These are phyloP conservation scores for Rapana venosa DNA, from an alignment of 2,888 invertebrate genomes.

Conservation along the genomic window DNA sequence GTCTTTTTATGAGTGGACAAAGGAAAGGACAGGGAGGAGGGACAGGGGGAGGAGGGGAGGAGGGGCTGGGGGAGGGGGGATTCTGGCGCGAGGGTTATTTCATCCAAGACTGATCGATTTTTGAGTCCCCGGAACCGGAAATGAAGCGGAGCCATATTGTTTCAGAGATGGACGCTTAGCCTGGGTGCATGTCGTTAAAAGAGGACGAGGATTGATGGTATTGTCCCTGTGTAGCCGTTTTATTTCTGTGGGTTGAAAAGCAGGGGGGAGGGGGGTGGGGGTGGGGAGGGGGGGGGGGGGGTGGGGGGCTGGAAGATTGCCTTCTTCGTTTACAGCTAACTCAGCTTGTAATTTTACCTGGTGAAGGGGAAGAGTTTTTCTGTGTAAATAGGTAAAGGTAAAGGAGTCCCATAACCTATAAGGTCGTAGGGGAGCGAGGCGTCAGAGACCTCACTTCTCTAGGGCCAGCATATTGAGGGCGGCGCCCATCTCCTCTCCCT, in stretches of 20 bases:
- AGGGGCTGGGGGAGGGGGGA: background rate
- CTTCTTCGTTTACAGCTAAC: too few relatives aligned
- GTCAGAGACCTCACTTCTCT: too few relatives aligned
- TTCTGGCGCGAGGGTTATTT: background rate
- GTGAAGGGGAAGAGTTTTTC: too few relatives aligned
- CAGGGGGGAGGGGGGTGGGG: background rate
- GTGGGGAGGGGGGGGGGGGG: background rate
- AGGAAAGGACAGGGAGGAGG: background rate
- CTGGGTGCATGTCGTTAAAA: background rate
- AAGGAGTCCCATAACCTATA: too few relatives aligned
- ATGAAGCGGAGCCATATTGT: slow-evolving; percentile 12
- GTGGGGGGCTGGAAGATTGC: background rate
- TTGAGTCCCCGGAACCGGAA: background rate
- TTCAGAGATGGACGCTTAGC: background rate
- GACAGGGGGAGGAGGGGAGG: background rate
- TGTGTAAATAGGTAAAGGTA: too few relatives aligned
- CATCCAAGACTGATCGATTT: background rate
- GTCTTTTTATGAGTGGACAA: background rate
- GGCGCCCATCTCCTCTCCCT: too few relatives aligned
- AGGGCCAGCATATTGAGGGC: too few relatives aligned
- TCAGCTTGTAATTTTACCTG: too few relatives aligned
- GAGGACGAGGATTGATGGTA: background rate
- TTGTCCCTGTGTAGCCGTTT: background rate
- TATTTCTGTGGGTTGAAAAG: background rate
- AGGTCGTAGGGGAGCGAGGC: too few relatives aligned